phyloP scores from a whole-genome alignment of 1,140 invertebrate species.

The Popillia japonica region DNA sequence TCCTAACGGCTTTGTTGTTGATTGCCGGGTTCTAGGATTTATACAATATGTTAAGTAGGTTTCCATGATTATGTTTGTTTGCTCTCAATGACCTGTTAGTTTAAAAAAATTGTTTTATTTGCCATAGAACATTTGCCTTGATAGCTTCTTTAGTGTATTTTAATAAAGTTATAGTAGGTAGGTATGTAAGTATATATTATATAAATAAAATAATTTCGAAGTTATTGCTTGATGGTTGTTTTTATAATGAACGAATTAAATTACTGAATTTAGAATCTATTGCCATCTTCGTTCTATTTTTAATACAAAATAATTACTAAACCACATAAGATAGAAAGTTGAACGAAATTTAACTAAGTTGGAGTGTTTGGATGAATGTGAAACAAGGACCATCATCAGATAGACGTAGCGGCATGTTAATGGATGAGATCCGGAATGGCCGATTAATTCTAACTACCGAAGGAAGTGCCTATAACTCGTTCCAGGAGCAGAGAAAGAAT shows the following conservation, averaged over 20 bases:
- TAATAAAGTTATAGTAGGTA: too few species aligned
- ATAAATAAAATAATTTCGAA: too few species aligned
- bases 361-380: neutral
- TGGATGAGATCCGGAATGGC: constrained; percentile 43
- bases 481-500: constrained; percentile 11
- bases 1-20: neutral
- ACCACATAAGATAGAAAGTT: neutral
- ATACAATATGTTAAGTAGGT: neutral
- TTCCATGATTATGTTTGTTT: neutral
- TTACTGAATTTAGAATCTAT: too few species aligned
- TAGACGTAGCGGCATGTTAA: constrained; percentile 41
- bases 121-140: too few species aligned
- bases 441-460: constrained; percentile 42
- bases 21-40: neutral
- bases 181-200: too few species aligned
- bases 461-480: constrained; percentile 15
- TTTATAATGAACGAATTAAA: too few species aligned
- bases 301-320: too few species aligned
- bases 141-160: too few species aligned
- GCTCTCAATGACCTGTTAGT: too few species aligned
- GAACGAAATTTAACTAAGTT: neutral
- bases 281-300: too few species aligned
- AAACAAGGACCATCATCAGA: constrained; percentile 25
- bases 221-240: too few species aligned
- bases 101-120: too few species aligned